Conservation (phyloP, 1,140 invertebrate species). For the Trachymyrmex cornetzi region DNA sequence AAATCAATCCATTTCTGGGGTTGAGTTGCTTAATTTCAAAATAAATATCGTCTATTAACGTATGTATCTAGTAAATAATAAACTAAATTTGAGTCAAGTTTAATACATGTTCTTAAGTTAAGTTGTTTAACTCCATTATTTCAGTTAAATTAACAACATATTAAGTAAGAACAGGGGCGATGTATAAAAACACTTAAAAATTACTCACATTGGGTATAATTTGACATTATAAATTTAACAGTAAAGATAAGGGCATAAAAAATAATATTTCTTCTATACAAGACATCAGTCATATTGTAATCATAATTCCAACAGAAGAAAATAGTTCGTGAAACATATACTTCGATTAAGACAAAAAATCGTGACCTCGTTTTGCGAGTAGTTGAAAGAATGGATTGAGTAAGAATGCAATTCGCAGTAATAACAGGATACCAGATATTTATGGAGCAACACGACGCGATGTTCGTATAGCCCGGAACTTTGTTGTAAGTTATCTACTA, state of each 20-base stretch:
- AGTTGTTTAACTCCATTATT: too few species aligned
- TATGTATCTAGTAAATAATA: too few species aligned
- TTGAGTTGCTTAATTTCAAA: too few species aligned
- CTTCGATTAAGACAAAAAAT: neutral
- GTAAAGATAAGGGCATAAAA: neutral
- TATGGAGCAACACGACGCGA: neutral
- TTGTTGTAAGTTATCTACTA: constrained; percentile 18
- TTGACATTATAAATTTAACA: too few species aligned
- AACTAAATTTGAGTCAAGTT: too few species aligned
- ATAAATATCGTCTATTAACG: too few species aligned
- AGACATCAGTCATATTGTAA: neutral
- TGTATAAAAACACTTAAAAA: too few species aligned
- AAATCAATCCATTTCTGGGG: too few species aligned
- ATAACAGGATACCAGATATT: constrained; percentile 11
- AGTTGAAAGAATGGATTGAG: neutral
- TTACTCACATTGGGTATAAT: too few species aligned
- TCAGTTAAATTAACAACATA: too few species aligned
- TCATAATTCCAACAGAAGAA: neutral
- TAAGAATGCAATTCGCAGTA: constrained; percentile 2
- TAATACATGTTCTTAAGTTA: too few species aligned
- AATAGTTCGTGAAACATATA: neutral
- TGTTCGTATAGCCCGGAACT: neutral
- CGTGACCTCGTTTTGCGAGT: constrained; percentile 2
- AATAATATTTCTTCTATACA: neutral
- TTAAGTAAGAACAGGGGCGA: too few species aligned